Conservation (phyloP, 1,140 invertebrate species). For the Leptinotarsa undecemlineata region DNA sequence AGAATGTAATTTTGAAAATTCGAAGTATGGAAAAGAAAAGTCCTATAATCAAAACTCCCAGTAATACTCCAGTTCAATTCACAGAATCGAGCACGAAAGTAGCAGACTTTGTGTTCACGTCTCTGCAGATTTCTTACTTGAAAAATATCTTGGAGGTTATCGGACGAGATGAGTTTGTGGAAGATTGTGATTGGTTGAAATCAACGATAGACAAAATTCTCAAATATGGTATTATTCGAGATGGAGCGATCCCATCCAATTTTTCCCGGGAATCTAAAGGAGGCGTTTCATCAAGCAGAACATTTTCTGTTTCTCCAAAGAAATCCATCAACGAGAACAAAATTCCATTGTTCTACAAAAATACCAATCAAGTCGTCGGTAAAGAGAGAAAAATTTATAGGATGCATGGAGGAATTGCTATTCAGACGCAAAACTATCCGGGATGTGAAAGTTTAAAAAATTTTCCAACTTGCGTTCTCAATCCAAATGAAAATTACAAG, state of each 20-base stretch:
- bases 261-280: no score
- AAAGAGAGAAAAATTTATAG: slow-evolving; percentile 69
- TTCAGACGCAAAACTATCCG: slow-evolving; percentile 87
- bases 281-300: no score
- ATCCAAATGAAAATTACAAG: slow-evolving; percentile 69
- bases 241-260: no score
- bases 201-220: neutral
- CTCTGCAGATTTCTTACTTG: neutral
- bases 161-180: neutral
- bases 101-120: neutral
- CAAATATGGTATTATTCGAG: neutral
- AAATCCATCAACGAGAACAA: slow-evolving; percentile 13
- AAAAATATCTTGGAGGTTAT: neutral
- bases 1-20: slow-evolving; percentile 30
- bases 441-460: slow-evolving; percentile 76
- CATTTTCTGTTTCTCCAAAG: neutral
- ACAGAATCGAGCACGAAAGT: neutral
- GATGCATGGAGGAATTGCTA: slow-evolving; percentile 75
- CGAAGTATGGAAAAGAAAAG: neutral
- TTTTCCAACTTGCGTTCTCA: slow-evolving; percentile 70
- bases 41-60: neutral
- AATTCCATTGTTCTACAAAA: slow-evolving; percentile 42
- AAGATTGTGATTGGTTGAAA: neutral
- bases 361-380: slow-evolving; percentile 58
- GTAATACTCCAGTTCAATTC: slow-evolving; percentile 1